These are phyloP conservation scores for Bambusicola thoracicus DNA, from an alignment of 2,113 vertebrate species.

Conservation along the genomic window DNA sequence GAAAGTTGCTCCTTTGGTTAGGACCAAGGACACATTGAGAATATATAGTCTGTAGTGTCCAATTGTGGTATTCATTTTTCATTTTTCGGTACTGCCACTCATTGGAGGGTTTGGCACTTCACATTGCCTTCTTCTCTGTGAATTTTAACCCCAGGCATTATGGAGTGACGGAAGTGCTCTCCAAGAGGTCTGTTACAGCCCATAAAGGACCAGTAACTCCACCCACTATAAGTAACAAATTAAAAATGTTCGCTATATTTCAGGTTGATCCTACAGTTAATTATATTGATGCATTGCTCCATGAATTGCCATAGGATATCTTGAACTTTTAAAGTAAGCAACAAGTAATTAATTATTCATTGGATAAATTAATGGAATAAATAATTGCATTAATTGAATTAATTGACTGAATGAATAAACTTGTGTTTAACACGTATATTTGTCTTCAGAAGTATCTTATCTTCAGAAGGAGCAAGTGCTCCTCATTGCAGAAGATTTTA, in stretches of 20 bases:
- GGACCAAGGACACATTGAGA: background rate
- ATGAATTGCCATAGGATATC: background rate
- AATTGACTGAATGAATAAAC: slow-evolving; percentile 1
- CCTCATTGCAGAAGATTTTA: background rate
- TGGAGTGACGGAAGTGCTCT: rapidly evolving
- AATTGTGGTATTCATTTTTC: background rate
- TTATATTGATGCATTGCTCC: background rate
- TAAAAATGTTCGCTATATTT: background rate
- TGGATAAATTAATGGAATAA: background rate
- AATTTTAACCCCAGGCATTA: background rate
- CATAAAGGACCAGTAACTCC: background rate
- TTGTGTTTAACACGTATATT: background rate
- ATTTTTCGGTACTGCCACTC: background rate
- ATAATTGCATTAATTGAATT: background rate
- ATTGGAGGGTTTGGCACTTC: background rate
- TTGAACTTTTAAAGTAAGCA: slow-evolving; percentile 5
- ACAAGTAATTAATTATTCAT: background rate
- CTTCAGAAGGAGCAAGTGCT: too few relatives aligned
- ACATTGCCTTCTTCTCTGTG: background rate
- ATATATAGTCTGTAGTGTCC: background rate
- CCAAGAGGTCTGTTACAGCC: background rate
- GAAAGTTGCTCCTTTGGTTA: background rate
- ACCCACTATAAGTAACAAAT: background rate
- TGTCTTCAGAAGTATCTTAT: slow-evolving; percentile 18
- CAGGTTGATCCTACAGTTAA: background rate